Base-by-base conservation (phyloP, 2,113 vertebrate species). In the Balaeniceps rex region DNA sequence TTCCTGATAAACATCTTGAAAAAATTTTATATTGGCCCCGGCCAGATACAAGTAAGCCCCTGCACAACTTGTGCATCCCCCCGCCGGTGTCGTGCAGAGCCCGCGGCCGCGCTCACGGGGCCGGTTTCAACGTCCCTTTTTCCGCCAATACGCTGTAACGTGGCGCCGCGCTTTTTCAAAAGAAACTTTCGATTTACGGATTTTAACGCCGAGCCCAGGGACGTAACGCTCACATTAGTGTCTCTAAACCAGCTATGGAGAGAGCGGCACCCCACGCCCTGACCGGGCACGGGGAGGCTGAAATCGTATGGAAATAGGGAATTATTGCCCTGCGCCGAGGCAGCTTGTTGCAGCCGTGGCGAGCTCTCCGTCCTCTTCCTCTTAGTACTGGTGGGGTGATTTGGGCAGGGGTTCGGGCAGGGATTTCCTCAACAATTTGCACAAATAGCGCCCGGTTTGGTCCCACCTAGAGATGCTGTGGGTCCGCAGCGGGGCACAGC, bases 1-100 rank as follows among this genome's bases (percentile, higher is more conserved):
- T 99, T 99, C 96, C 99, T 99, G 93, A 99, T 99, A 93, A 99
- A 99, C 93, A 98, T 99, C 97, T 97, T 99, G 76, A 98, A 99
- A 60, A 99, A 99, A 97, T 99, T 99, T 86, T 99, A 99, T 96
- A 99, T 99, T 2, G 99, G 99, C 31, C 99, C 99, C 0, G 99
- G 99, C 33, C 99, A 99, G 98, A 99, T 99, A n/a, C 99, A 99
- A 98, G 99, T 99, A 88, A 89, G 98, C 65, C 70, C 36, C n/a
- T 7, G 44, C 29, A 5, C 36, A 3, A 0, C 46, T 40, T 3
- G 2, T 36, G n/a, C 21, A 12, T 9, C 19, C 44, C 58, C 29
- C 2, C n/a, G n/a, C 40, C 40, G 40, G 2, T 15, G 49, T 26
- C 14, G 1, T 6, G 25, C 58, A 11, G 51, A 5, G 47, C 71